A percentile compares a stretch with the other conserved stretches of the same genome.
These are phyloP conservation scores for Pachyuromys duprasi DNA, from an alignment of 2,797 vertebrate genomes.

Conservation along the genomic window DNA sequence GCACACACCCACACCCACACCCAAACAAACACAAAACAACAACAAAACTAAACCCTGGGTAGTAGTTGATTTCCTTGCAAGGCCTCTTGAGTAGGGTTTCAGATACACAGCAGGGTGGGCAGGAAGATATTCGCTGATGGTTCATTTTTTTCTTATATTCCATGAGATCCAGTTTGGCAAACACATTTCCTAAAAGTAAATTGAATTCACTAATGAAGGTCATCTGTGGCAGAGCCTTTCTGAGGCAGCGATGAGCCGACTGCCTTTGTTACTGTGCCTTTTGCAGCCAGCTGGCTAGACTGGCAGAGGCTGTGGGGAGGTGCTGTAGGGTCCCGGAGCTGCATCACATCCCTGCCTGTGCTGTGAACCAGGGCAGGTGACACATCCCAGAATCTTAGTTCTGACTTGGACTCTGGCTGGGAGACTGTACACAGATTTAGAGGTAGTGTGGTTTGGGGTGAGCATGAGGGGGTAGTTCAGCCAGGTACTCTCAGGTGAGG, in stretches of 20 bases:
- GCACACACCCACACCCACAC: no score
- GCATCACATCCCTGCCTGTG: background rate
- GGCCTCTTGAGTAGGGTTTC: background rate
- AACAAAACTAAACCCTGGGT: background rate
- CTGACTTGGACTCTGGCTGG: background rate
- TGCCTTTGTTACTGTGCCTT: background rate
- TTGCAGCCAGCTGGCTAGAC: background rate
- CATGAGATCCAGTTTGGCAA: background rate
- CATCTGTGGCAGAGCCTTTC: background rate
- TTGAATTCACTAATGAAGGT: background rate
- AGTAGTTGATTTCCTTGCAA: background rate
- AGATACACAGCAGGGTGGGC: background rate
- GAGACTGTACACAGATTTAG: background rate
- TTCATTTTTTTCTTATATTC: background rate
- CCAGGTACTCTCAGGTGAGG: background rate
- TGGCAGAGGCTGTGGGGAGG: background rate
- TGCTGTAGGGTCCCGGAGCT: background rate
- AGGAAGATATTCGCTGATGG: background rate
- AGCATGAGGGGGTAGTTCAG: background rate
- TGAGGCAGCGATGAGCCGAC: background rate
- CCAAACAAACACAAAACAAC: background rate
- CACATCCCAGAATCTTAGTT: background rate
- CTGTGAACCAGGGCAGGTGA: constrained; percentile 38
- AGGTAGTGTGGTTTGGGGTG: background rate
- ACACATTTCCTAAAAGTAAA: background rate